These are phyloP conservation scores for Phortica variegata DNA, from an alignment of 1,140 invertebrate genomes.

Conservation along the genomic window DNA sequence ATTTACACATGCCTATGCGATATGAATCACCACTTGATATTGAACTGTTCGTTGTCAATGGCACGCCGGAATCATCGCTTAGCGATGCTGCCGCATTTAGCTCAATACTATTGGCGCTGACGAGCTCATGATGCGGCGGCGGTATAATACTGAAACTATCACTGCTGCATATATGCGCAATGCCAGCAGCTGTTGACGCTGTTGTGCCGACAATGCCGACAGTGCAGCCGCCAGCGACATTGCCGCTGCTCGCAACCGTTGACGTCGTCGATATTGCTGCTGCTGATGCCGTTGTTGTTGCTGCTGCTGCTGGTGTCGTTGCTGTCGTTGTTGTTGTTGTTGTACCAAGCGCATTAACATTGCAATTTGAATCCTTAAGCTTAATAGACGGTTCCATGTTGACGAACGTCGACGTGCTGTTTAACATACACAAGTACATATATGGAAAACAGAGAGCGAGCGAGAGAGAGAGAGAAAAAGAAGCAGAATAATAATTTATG, in stretches of 20 bases:
- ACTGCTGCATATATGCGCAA: slow-evolving; percentile 36
- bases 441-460: background rate
- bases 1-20: slow-evolving; percentile 57
- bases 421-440: slow-evolving; percentile 18
- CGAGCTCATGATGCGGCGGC: slow-evolving; percentile 40
- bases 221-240: slow-evolving; percentile 15
- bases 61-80: slow-evolving; percentile 62
- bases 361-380: slow-evolving; percentile 36
- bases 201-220: slow-evolving; percentile 1
- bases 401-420: slow-evolving; percentile 16
- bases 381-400: slow-evolving; percentile 53
- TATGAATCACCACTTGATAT: slow-evolving; percentile 62
- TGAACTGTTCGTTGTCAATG: slow-evolving; percentile 61
- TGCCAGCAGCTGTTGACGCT: no score
- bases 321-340: slow-evolving; percentile 23
- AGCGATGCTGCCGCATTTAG: slow-evolving; percentile 53
- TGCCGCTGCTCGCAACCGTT: background rate
- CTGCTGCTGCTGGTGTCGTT: slow-evolving; percentile 7
- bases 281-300: slow-evolving; percentile 1
- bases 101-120: slow-evolving; percentile 53
- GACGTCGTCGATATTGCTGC: background rate
- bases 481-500: slow-evolving; percentile 20
- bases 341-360: slow-evolving; percentile 24
- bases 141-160: slow-evolving; percentile 48
- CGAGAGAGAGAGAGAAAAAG: background rate